Conservation (phyloP, 1,140 invertebrate species). For the Bombus waltoni region DNA sequence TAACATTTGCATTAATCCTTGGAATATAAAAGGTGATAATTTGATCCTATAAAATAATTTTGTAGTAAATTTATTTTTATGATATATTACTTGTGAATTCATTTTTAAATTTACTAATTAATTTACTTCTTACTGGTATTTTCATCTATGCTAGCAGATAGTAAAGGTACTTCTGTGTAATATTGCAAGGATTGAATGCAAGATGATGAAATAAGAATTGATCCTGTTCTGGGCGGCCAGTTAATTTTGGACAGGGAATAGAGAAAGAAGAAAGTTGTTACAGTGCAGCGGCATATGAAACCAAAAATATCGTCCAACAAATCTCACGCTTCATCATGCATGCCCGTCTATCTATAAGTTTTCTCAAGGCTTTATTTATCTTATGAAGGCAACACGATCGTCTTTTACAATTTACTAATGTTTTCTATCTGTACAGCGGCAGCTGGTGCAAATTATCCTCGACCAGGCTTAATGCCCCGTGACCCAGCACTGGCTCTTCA, state of each 20-base stretch:
- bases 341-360: constrained; percentile 14
- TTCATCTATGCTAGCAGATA: neutral
- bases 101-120: neutral
- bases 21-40: neutral
- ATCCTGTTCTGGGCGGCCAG: neutral
- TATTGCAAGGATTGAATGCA: neutral
- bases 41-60: neutral
- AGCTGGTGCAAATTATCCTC: constrained; percentile 85
- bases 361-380: constrained; percentile 17
- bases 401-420: constrained; percentile 12
- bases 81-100: neutral
- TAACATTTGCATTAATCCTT: neutral
- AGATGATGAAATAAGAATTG: neutral
- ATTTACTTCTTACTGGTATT: neutral
- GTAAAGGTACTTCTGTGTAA: neutral
- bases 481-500: constrained; percentile 85
- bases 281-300: neutral
- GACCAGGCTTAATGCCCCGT: constrained; percentile 85
- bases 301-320: constrained; percentile 1
- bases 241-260: neutral
- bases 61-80: neutral
- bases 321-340: constrained; percentile 34
- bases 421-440: constrained; percentile 74
- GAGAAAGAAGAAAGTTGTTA: neutral
- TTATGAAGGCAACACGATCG: neutral